Evolutionary conservation across 1,140 invertebrate species (phyloP).

Genomic region (Procambarus clarkii): DNA sequence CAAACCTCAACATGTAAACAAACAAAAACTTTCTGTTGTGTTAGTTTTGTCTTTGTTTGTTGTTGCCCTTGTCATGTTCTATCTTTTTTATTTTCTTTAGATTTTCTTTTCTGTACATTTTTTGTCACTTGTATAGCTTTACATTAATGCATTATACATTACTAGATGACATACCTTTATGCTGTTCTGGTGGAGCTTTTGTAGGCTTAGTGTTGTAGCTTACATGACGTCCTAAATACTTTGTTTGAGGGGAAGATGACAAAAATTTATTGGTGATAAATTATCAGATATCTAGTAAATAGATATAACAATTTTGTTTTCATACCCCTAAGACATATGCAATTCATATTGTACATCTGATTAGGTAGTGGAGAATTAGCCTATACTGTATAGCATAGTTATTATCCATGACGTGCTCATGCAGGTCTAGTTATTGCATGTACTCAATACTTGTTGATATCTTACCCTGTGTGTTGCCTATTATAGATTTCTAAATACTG

Average conservation of each 20-base stretch:
- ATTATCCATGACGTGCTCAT: constrained; percentile 29
- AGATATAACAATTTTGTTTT: constrained; percentile 1
- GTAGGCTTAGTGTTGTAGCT: constrained; percentile 64
- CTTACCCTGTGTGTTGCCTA: constrained; percentile 58
- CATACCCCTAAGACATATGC: constrained; percentile 27
- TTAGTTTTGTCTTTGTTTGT: constrained; percentile 65
- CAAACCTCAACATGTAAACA: constrained; percentile 53
- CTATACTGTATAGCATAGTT: constrained; percentile 1
- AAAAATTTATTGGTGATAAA: constrained; percentile 14
- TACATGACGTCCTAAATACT: constrained; percentile 53
- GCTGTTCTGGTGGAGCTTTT: constrained; percentile 64
- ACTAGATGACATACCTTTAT: constrained; percentile 18
- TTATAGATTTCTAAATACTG: constrained; percentile 38
- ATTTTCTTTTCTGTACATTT: constrained; percentile 21
- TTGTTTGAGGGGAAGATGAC: constrained; percentile 36
- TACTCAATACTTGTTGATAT: constrained; percentile 18
- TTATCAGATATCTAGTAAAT: constrained; percentile 11
- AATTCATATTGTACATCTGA: constrained; percentile 40
- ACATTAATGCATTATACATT: constrained; percentile 9
- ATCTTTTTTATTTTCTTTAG: constrained; percentile 64
- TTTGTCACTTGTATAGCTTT: constrained; percentile 9
- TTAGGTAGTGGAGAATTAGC: constrained; percentile 7
- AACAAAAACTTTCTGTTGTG: constrained; percentile 64
- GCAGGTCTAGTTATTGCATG: constrained; percentile 36
- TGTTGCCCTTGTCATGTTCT: constrained; percentile 58